A percentile compares a stretch with the other conserved stretches of the same genome.
Conservation (phyloP, 2,888 invertebrate species). For the Lydus trimaculatus region DNA sequence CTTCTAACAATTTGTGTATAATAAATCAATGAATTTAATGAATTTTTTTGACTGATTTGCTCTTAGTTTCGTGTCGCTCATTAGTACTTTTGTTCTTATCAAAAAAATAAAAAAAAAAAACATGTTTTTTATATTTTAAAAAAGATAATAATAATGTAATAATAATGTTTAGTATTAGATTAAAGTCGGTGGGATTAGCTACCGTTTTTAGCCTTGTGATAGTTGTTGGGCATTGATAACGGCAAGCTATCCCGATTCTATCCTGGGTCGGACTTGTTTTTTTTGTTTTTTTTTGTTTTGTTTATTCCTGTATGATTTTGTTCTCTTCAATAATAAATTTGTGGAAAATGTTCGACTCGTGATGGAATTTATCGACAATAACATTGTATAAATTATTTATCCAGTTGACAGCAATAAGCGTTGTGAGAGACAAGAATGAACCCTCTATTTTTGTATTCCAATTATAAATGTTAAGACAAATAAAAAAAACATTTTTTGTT, state of each 20-base stretch:
- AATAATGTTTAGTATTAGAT: slow-evolving; percentile 44
- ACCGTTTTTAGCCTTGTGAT: slow-evolving; percentile 52
- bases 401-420: slow-evolving; percentile 62
- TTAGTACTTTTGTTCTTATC: slow-evolving; percentile 45
- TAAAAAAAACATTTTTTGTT: slow-evolving; percentile 49
- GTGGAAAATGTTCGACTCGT: slow-evolving; percentile 17
- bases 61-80: slow-evolving; percentile 55
- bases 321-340: too few relatives aligned
- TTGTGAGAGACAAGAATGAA: slow-evolving; percentile 61
- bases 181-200: slow-evolving; percentile 42
- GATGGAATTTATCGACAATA: slow-evolving; percentile 40
- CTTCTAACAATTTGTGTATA: too few relatives aligned
- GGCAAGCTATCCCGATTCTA: slow-evolving; percentile 36
- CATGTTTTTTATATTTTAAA: slow-evolving; percentile 48
- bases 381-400: slow-evolving; percentile 52
- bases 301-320: too few relatives aligned
- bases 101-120: slow-evolving; percentile 26
- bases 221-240: slow-evolving; percentile 50
- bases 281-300: not conserved
- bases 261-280: slow-evolving; percentile 34
- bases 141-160: slow-evolving; percentile 37
- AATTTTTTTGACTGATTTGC: slow-evolving; percentile 45
- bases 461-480: slow-evolving; percentile 58
- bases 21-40: too few relatives aligned
- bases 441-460: slow-evolving; percentile 64